Conservation (phyloP, 2,113 vertebrate genomes). For the Ia io region DNA sequence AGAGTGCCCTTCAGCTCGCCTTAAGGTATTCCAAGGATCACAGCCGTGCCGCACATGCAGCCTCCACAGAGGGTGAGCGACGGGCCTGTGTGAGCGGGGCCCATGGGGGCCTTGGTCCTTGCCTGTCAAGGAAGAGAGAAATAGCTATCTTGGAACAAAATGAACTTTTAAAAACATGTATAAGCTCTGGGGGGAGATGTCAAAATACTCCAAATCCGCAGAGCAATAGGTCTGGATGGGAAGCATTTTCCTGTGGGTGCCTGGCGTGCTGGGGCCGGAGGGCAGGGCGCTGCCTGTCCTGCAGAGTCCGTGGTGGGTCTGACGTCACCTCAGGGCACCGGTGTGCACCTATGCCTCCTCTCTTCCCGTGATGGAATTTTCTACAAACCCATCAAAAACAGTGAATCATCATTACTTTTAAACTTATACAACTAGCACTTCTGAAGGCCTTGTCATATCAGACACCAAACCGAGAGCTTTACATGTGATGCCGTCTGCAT, state of each 20-base stretch:
- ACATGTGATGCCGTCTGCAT: fast-evolving
- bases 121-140: background rate
- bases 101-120: background rate
- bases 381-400: background rate
- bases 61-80: background rate
- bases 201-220: background rate
- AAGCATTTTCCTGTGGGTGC: background rate
- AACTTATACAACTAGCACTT: background rate
- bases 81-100: background rate
- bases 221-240: background rate
- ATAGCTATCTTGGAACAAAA: background rate
- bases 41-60: fast-evolving
- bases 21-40: too few relatives aligned
- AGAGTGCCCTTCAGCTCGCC: background rate
- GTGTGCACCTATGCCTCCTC: fast-evolving
- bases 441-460: background rate
- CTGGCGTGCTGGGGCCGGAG: background rate
- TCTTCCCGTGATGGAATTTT: background rate
- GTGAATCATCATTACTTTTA: background rate
- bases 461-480: background rate
- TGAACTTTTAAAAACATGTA: background rate
- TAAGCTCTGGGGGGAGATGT: background rate
- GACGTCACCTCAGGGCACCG: fast-evolving
- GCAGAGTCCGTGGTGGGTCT: fast-evolving
- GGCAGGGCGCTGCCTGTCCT: fast-evolving